Conservation (phyloP, 2,888 invertebrate genomes). For the Gymnocheta viridis region DNA sequence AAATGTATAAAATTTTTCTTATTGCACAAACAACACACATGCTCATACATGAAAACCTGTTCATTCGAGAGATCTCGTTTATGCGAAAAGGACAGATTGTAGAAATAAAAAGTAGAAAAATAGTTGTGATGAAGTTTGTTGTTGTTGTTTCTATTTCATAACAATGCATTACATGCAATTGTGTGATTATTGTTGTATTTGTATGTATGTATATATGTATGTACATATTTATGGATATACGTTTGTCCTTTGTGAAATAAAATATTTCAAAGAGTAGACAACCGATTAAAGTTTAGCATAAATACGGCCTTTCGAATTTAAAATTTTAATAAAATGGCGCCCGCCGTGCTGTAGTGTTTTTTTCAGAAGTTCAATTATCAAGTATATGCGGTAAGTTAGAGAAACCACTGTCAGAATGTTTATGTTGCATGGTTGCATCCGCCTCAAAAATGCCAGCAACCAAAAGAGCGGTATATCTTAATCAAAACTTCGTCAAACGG, state of each 20-base stretch:
- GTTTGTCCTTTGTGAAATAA: too few species aligned
- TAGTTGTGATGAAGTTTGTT: conserved; percentile 33
- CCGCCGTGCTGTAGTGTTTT: too few species aligned
- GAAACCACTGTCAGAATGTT: too few species aligned
- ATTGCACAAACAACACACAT: conserved; percentile 11
- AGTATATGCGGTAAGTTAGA: too few species aligned
- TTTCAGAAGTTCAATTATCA: too few species aligned
- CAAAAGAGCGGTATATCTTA: too few species aligned
- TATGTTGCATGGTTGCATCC: too few species aligned
- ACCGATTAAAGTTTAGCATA: conserved; percentile 1
- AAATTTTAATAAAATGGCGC: too few species aligned
- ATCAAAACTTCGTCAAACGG: too few species aligned
- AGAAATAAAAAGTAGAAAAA: conserved; percentile 49
- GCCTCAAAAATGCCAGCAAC: too few species aligned
- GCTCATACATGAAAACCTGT: conserved; percentile 21
- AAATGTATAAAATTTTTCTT: conserved; percentile 55
- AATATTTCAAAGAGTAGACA: not conserved
- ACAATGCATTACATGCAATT: conserved; percentile 66
- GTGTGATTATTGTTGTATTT: conserved; percentile 20
- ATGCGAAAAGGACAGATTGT: conserved; percentile 42
- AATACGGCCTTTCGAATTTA: not conserved
- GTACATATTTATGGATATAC: too few species aligned
- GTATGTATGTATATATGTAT: not conserved
- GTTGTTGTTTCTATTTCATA: conserved; percentile 32
- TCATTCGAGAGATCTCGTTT: conserved; percentile 36